These are phyloP conservation scores for Vesta saturnalis DNA, from an alignment of 2,888 invertebrate genomes.

Conservation along the genomic window DNA sequence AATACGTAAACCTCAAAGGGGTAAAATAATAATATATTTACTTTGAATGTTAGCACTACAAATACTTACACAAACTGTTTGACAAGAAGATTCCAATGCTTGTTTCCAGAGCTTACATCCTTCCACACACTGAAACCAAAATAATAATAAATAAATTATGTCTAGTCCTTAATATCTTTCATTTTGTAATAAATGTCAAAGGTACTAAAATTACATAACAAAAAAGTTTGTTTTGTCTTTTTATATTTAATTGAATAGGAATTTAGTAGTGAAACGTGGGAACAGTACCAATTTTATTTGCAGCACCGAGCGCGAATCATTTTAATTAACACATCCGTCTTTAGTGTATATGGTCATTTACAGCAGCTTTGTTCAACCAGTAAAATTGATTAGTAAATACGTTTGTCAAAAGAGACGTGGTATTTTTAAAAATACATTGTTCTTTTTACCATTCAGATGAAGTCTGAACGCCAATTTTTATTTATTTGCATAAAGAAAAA, in stretches of 20 bases:
- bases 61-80: slow-evolving; percentile 81
- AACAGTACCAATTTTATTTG: slow-evolving; percentile 11
- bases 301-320: slow-evolving; percentile 6
- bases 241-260: not conserved
- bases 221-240: no score
- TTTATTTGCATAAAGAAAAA: no score
- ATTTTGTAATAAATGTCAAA: no score
- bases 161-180: not conserved
- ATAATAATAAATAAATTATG: slow-evolving; percentile 7
- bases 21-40: not conserved
- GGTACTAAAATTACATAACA: no score
- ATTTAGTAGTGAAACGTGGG: slow-evolving; percentile 10
- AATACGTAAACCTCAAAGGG: no score
- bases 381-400: no score
- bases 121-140: slow-evolving; percentile 76
- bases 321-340: slow-evolving; percentile 17
- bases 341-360: slow-evolving; percentile 1
- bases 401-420: no score
- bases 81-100: slow-evolving; percentile 80
- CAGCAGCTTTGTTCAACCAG: not conserved
- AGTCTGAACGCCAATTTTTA: no score
- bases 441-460: no score
- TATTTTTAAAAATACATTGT: no score
- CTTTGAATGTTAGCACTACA: not conserved
- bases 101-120: slow-evolving; percentile 84